Evolutionary conservation across 2,888 invertebrate genomes (phyloP).

Genomic region (Erebia epiphron): DNA sequence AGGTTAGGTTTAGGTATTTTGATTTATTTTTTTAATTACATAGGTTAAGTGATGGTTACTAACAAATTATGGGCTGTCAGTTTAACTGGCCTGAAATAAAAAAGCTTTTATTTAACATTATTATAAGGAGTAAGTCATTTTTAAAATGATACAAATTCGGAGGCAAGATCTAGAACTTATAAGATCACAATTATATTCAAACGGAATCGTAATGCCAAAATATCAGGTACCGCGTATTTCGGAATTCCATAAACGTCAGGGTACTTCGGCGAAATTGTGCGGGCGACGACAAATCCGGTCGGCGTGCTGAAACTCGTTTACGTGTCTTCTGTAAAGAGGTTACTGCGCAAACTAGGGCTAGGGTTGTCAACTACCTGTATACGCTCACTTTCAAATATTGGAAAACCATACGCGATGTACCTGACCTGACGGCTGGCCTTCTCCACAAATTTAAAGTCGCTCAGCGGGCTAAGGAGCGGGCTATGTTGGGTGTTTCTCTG

Average conservation of each 20-base stretch:
- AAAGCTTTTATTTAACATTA: no score
- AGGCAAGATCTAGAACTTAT: not conserved
- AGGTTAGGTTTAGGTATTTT: no score
- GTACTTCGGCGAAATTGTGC: constrained; percentile 4
- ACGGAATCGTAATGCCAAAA: not conserved
- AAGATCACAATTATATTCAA: not conserved
- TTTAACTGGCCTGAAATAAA: no score
- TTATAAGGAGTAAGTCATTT: no score
- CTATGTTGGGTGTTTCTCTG: no score
- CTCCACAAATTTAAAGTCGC: no score
- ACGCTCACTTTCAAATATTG: not conserved
- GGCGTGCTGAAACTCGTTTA: constrained; percentile 15
- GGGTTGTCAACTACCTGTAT: not conserved
- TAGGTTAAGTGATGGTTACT: no score
- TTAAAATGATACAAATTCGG: not conserved
- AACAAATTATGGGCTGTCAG: no score
- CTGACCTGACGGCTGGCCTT: no score
- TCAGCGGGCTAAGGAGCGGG: no score
- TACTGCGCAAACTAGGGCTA: constrained; percentile 7
- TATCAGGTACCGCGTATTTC: not conserved
- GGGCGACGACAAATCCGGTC: constrained; percentile 16
- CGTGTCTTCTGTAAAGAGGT: constrained; percentile 22
- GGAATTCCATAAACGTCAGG: constrained; percentile 8
- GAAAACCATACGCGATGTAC: no score
- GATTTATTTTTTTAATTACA: no score